Evolutionary conservation across 35 echinoderm and acorn worm species (phyloP), one percentile per base, ranked within the genome.

Genomic region (Antedon bifida): DNA sequence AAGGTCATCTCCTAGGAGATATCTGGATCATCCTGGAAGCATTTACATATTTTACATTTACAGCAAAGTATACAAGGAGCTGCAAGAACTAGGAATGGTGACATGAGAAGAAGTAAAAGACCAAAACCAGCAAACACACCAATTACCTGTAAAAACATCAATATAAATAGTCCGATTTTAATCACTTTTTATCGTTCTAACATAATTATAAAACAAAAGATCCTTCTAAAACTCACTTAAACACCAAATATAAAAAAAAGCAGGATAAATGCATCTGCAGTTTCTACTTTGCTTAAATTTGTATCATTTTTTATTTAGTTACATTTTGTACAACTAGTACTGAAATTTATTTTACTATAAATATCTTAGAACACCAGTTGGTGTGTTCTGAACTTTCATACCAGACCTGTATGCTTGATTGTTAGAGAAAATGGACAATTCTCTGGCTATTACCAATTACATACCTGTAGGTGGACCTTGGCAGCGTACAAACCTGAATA

Each of bases 31-130:
- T 99, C 95, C 74, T 99, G 90, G 75, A 91, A 89, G 82, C 91
- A 93, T 80, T 83, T 82, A 87, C 95, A 92, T 81, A 89, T 80
- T 75, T 99, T 99, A 46, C 95, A 93, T 46, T 99, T 99, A 80
- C 95, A 99, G 91, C 95, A 99, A 34, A 99, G 95, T 79, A 99
- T 99, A 42, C 95, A 99, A 3, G 95, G 95, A 34, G 95, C 95
- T 33, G 92, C 85, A 12, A 92, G 85, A 44, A 99, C 85, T 19
- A 99, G 95, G 78, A 99, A 99, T 30, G 95, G 95, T 74, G 95
- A 99, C 0, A 88, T 91, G 77, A 99, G 81, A 23, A 99, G 86
- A 8, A 99, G 76, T 36, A 99, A 84, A 32, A 99, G 74, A 34
- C 95, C 95, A 88, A 99, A 99, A 17, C 95, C 95, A 79, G 95